phyloP scores from a whole-genome alignment of 2,113 vertebrate species.

The Emberiza fucata region DNA sequence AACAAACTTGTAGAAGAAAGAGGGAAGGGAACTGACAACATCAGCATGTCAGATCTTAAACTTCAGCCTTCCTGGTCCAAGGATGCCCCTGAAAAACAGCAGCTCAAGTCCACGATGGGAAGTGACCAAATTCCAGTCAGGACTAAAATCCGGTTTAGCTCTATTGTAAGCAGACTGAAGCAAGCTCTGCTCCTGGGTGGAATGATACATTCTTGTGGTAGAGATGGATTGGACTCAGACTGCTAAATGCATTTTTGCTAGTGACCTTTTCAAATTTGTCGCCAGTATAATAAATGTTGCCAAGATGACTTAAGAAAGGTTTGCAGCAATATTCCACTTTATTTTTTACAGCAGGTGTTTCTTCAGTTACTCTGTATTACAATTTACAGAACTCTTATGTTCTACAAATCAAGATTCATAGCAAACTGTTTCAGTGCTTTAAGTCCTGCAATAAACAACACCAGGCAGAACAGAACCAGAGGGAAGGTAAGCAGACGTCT shows the following conservation, averaged over 20 bases:
- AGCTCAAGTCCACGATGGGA: neutral
- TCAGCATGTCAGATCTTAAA: neutral
- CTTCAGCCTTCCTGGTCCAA: neutral
- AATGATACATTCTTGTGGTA: neutral
- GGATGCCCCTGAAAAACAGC: neutral
- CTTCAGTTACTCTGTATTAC: constrained; percentile 28
- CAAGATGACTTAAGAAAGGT: constrained; percentile 19
- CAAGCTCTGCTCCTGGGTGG: neutral
- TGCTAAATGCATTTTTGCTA: constrained; percentile 41
- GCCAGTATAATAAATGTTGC: constrained; percentile 27
- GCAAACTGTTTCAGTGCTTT: neutral
- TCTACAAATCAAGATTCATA: constrained; percentile 53
- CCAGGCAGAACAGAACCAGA: constrained; percentile 27
- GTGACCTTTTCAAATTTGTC: constrained; percentile 64
- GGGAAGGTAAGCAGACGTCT: constrained; percentile 3
- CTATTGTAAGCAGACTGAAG: neutral
- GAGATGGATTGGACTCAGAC: constrained; percentile 26
- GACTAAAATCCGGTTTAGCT: neutral
- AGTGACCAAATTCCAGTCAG: neutral
- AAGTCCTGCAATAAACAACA: constrained; percentile 17
- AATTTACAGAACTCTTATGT: constrained; percentile 30
- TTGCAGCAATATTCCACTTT: constrained; percentile 25
- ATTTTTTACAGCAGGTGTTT: constrained; percentile 46
- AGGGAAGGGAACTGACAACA: neutral
- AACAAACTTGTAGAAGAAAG: neutral